A percentile compares a stretch with the other conserved stretches of the same genome.
Conservation (phyloP, 92 coral and sea anemone species). For the Micromussa lordhowensis region DNA sequence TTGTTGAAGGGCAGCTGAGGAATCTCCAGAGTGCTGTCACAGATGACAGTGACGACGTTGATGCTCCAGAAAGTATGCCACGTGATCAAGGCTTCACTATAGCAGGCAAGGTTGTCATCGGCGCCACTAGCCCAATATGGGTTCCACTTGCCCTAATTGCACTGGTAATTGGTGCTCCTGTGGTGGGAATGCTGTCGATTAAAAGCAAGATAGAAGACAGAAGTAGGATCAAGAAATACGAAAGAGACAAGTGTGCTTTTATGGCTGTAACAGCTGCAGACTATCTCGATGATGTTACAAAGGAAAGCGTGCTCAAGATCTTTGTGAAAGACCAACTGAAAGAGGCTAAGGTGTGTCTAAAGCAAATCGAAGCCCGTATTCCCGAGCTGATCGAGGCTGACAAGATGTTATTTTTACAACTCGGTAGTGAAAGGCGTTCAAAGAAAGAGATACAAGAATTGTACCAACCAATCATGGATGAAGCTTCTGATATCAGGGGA, state of each 20-base stretch:
- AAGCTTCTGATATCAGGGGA: neutral
- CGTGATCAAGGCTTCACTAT: neutral
- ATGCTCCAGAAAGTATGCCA: neutral
- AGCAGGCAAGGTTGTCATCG: constrained; percentile 1
- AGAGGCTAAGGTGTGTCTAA: constrained; percentile 11
- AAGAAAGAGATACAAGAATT: neutral
- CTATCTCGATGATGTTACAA: constrained; percentile 4
- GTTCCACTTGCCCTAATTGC: neutral
- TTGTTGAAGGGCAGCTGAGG: constrained; percentile 18
- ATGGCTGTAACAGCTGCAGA: constrained; percentile 7
- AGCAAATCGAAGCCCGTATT: constrained; percentile 18
- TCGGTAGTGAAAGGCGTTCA: neutral
- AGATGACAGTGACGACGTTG: neutral
- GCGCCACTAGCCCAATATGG: neutral
- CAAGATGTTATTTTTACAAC: constrained; percentile 1
- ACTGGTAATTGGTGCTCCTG: constrained; percentile 37
- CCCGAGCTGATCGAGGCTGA: constrained; percentile 46
- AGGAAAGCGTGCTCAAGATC: neutral
- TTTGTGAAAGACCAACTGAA: constrained; percentile 37
- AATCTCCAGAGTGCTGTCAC: constrained; percentile 3
- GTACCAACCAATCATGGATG: constrained; percentile 7
- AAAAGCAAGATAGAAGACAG: constrained; percentile 2
- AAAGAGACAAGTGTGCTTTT: constrained; percentile 21
- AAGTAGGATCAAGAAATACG: neutral
- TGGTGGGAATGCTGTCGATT: constrained; percentile 14